phyloP scores from a whole-genome alignment of 2,113 vertebrate genomes.

The Trichomycterus rosablanca region DNA sequence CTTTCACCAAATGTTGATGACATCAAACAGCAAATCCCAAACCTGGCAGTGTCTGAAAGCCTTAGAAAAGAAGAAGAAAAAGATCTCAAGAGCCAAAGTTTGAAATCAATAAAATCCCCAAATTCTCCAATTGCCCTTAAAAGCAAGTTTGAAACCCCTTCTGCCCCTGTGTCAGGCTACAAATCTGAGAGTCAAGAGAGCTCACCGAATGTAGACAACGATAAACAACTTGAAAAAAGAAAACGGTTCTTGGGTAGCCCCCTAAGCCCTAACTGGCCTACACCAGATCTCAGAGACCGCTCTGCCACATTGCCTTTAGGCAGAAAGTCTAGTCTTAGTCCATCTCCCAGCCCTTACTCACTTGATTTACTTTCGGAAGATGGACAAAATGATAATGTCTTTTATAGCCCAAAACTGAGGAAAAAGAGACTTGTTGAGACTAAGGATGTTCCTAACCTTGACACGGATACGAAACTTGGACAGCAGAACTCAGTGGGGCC shows the following conservation, averaged over 20 bases:
- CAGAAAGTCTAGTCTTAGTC: constrained; percentile 47
- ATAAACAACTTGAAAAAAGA: constrained; percentile 25
- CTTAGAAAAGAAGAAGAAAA: not conserved
- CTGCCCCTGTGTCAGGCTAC: not conserved
- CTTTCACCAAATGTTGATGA: not conserved
- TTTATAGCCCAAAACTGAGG: constrained; percentile 55
- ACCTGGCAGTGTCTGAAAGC: not conserved
- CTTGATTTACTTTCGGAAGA: constrained; percentile 54
- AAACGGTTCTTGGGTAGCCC: constrained; percentile 39
- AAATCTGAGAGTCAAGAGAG: not conserved
- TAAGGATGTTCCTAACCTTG: constrained; percentile 40
- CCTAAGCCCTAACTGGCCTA: constrained; percentile 28
- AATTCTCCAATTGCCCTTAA: not conserved
- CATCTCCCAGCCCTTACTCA: constrained; percentile 55
- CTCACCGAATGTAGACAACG: not conserved
- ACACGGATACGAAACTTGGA: constrained; percentile 37
- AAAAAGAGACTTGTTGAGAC: constrained; percentile 45
- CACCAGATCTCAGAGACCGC: constrained; percentile 13
- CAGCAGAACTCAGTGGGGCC: constrained; percentile 31
- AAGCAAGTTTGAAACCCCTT: not conserved
- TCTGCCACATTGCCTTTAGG: constrained; percentile 32
- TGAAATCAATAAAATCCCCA: not conserved
- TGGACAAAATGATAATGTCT: constrained; percentile 57
- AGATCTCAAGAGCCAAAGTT: not conserved
- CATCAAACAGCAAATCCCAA: constrained; percentile 9